Base-by-base conservation (phyloP, 2,113 vertebrate species). In the Syrmaticus mikado region DNA sequence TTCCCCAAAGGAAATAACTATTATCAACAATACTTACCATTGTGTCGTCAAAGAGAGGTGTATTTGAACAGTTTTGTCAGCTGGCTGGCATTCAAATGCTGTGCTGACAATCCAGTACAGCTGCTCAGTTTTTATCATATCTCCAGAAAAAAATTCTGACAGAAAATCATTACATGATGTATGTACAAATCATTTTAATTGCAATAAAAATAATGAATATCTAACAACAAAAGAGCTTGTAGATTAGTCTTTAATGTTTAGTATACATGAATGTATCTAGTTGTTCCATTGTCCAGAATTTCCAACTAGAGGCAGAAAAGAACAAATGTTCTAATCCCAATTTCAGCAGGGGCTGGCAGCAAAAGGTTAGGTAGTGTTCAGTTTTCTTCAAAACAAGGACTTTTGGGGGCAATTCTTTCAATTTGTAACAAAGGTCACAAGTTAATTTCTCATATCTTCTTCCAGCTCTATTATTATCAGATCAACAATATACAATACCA, bases 201-300 rank as follows among this genome's bases (percentile, higher is more conserved):
- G 7, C 40, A 61, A 61, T 72, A 18, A 50, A 81, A 75, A 45
- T 22, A 81, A 74, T 38, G 3, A 66, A 40, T 52, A 88, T 50
- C 13, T 40, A 45, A 91, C 20, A 81, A 50, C 46, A 72, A 8
- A 62, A 45, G 27, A 48, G 4, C 32, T 73, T 3, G 48, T 22
- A 61, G 43, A 85, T 52, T 19, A 40, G 18, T 25, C 38, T 84
- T 76, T 61, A 48, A 27, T 32, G 14, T 74, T 86, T 40, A 18
- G 8, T 45, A 34, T 62, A 17, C 22, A 28, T 1, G 1, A 67
- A 82, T 15, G 34, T 8, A 32, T n/a, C 0, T 1, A 66, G 34
- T 53, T 27, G 8, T 80, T 45, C 36, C 45, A 62, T 32, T 30
- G 21, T 58, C 43, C 13, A 80, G 50, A 88, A 32, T 11, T 32